phyloP scores from a whole-genome alignment of 2,888 invertebrate genomes.

The Drosophila planitibia region DNA sequence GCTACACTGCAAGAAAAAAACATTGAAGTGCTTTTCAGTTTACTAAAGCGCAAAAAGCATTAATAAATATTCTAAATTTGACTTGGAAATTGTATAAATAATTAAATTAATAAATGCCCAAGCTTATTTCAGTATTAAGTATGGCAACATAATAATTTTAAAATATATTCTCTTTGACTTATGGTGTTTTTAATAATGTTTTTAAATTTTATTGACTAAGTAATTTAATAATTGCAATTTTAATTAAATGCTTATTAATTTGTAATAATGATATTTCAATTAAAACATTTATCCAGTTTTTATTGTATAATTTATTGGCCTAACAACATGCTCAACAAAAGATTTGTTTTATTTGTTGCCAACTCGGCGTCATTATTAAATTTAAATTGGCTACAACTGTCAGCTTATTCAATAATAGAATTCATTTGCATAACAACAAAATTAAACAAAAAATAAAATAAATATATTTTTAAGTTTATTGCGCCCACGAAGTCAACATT shows the following conservation, averaged over 20 bases:
- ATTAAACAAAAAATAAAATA: neutral
- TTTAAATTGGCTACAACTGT: conserved; percentile 6
- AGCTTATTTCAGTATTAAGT: neutral
- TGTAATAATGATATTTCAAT: neutral
- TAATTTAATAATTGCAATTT: neutral
- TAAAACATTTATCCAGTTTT: neutral
- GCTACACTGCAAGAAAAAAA: conserved; percentile 60
- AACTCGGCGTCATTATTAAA: conserved; percentile 1
- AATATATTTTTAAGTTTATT: conserved; percentile 3
- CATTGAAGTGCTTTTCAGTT: neutral
- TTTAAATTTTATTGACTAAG: neutral
- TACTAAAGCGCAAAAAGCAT: neutral
- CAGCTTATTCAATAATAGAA: conserved; percentile 6
- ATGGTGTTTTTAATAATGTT: neutral
- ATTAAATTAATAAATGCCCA: neutral
- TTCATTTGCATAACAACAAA: conserved; percentile 14
- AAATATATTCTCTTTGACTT: neutral
- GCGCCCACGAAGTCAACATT: neutral
- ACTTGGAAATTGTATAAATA: neutral
- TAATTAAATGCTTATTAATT: neutral
- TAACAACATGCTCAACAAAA: neutral
- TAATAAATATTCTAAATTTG: neutral
- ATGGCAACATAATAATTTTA: neutral
- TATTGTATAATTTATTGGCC: neutral
- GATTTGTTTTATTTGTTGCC: neutral